Evolutionary conservation across 2,797 vertebrate species (phyloP).

Genomic region (Amazonetta brasiliensis): DNA sequence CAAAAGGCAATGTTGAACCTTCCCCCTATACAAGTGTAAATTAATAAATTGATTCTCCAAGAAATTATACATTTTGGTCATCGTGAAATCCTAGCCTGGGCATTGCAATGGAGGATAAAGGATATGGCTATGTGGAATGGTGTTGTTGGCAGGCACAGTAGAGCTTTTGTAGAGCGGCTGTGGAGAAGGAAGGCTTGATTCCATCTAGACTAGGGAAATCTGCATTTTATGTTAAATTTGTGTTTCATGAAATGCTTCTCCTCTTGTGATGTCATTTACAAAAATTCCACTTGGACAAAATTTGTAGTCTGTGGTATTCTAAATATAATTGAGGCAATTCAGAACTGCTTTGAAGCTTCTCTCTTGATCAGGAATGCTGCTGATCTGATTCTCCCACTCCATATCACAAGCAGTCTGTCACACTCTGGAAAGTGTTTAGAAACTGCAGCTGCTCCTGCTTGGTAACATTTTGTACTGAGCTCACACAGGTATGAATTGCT

Average conservation of each 20-base stretch:
- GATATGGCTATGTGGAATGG: neutral
- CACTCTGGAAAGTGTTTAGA: neutral
- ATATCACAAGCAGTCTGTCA: neutral
- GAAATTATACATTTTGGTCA: neutral
- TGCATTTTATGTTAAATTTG: neutral
- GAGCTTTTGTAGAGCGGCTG: neutral
- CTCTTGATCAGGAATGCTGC: neutral
- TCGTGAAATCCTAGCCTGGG: neutral
- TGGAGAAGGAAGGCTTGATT: neutral
- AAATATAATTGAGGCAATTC: neutral
- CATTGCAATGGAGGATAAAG: neutral
- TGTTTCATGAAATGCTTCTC: neutral
- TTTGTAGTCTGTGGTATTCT: neutral
- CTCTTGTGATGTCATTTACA: neutral
- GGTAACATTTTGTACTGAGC: neutral
- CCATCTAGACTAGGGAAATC: neutral
- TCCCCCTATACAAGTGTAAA: neutral
- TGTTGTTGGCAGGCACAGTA: neutral
- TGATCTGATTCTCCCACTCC: neutral
- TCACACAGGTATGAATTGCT: neutral
- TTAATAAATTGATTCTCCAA: neutral
- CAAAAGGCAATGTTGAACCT: neutral
- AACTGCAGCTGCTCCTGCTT: neutral
- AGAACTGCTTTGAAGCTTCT: conserved; percentile 18
- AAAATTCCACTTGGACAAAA: neutral